Base-by-base conservation (phyloP, 2,888 invertebrate species). In the Ochlodes sylvanus region DNA sequence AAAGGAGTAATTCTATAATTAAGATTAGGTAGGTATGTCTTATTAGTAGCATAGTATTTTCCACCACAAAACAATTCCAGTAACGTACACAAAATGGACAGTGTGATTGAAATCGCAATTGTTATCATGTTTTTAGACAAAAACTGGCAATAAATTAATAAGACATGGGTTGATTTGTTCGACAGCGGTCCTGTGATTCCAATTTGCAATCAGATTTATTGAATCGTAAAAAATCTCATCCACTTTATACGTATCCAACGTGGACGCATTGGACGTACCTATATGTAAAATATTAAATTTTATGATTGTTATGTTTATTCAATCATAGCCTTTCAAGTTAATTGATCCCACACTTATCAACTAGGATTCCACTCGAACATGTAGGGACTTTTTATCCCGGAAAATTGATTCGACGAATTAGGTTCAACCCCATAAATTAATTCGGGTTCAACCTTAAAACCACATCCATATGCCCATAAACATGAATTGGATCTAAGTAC, bases 91-190 rank as follows among this genome's bases (percentile, higher is more conserved):
- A 5, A 47, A 7, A 47, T 17, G 2, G 15, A 1, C 38, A 50
- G 50, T 9, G 10, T 19, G 19, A 50, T 50, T 50, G 50, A 50
- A 50, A 50, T 17, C 10, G 50, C 17, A 3, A 50, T 19, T 19
- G 50, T 50, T 19, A 50, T 50, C 47, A 0, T 19, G 12, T 0
- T 50, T 19, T 50, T 12, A 50, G 19, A 50, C 19, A 0, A 19
- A 50, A 50, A 50, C 19, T 19, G 12, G 17, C 7, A 21, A 21
- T 50, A 50, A 50, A 50, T 50, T 50, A 50, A 50, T 19, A 19
- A 50, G 50, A 50, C 50, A 50, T 50, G 50, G 19, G 50, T 50
- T 50, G 50, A 50, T 50, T 50, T 19, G 3, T 50, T 50, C 17
- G 47, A 47, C 47, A 47, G 47, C 15, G 47, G 47, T 17, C 9